These are phyloP conservation scores for Chymomyza fuscimana DNA, from an alignment of 2,888 invertebrate species.

Conservation along the genomic window DNA sequence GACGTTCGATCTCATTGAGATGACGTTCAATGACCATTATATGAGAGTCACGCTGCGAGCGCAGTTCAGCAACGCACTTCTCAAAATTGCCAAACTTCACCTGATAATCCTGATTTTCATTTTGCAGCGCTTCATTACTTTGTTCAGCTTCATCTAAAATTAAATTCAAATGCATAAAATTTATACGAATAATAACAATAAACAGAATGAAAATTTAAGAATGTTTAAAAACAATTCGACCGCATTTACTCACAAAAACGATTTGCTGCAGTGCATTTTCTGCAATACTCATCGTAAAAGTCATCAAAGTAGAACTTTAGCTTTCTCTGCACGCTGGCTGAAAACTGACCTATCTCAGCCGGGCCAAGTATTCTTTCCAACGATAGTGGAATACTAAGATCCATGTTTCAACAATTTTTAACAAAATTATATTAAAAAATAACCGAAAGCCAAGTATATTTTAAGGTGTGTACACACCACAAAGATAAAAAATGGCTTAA, in stretches of 20 bases:
- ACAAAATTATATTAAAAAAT: not conserved
- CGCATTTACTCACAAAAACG: conserved; percentile 68
- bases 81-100: conserved; percentile 83
- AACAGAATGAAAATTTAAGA: not conserved
- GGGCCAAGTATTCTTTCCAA: conserved; percentile 80
- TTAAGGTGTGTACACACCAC: conserved; percentile 24
- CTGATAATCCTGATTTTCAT: conserved; percentile 84
- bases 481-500: not conserved
- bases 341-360: conserved; percentile 82
- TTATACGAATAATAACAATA: not conserved
- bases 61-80: conserved; percentile 84
- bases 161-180: not conserved
- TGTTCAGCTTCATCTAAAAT: conserved; percentile 67
- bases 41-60: conserved; percentile 86
- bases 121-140: conserved; percentile 81
- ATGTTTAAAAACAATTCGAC: not conserved
- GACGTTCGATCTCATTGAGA: conserved; percentile 86
- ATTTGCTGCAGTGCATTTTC: conserved; percentile 86
- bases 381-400: conserved; percentile 78
- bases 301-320: conserved; percentile 83
- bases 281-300: conserved; percentile 86
- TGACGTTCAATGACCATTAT: conserved; percentile 86
- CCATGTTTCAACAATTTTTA: conserved; percentile 55
- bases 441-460: conserved; percentile 13
- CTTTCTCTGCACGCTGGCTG: conserved; percentile 82